These are phyloP conservation scores for Sebastes iracundus DNA, from an alignment of 2,797 vertebrate genomes.

Conservation along the genomic window DNA sequence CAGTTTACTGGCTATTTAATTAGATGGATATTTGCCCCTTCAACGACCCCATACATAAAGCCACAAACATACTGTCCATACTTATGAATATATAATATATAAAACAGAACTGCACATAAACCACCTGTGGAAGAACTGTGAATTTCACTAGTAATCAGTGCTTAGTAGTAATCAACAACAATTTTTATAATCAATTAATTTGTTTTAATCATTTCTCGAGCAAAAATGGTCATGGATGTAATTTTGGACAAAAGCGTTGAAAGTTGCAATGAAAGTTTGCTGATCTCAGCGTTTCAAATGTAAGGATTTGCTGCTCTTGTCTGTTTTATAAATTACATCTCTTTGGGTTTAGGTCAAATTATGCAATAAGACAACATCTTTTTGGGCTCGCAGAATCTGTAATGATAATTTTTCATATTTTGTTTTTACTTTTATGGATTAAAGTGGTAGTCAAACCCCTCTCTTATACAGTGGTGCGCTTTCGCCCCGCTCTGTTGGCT, in stretches of 20 bases:
- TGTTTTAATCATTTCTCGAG: not conserved
- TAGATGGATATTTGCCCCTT: slow-evolving; percentile 7
- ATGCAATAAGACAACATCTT: not conserved
- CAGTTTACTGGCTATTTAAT: slow-evolving; percentile 40
- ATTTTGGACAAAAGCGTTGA: too few species aligned
- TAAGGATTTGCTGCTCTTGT: not conserved
- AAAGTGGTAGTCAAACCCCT: not conserved
- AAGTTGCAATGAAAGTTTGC: not conserved
- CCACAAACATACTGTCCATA: not conserved
- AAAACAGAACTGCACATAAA: not conserved
- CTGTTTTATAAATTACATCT: not conserved
- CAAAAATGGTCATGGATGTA: not conserved
- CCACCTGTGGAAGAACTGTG: slow-evolving; percentile 1
- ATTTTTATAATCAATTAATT: not conserved
- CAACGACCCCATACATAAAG: not conserved
- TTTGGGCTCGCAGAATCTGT: not conserved
- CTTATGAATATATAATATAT: not conserved
- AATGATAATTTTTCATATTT: not conserved
- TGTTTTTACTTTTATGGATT: not conserved
- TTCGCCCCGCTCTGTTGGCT: too few species aligned
- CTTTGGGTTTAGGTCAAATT: not conserved
- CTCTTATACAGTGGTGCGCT: too few species aligned
- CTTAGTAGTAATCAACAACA: not conserved
- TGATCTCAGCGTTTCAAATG: not conserved
- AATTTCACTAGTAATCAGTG: not conserved